A percentile compares a stretch with the other conserved stretches of the same genome.
These are phyloP conservation scores for Brachystomella parvula DNA, from an alignment of 1,140 invertebrate genomes.

Conservation along the genomic window DNA sequence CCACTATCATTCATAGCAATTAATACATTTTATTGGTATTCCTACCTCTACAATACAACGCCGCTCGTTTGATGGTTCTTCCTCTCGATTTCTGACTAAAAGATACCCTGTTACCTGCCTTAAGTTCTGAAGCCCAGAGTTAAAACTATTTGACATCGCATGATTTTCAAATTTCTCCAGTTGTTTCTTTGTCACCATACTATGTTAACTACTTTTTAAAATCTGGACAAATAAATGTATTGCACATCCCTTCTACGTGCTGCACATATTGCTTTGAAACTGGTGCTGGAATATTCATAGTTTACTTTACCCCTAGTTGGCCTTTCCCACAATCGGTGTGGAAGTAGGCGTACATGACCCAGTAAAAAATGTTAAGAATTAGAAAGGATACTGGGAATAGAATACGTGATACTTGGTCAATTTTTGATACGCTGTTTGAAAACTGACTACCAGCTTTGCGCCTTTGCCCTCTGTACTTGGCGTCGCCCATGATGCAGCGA, in stretches of 20 bases:
- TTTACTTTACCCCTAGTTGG: not conserved
- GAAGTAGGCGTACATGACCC: conserved; percentile 20
- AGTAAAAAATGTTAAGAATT: conserved; percentile 20
- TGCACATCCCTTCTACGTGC: too few relatives aligned
- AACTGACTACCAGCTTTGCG: conserved; percentile 44
- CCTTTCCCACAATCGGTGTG: conserved; percentile 18
- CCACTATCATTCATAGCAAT: conserved; percentile 66
- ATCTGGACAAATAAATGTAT: too few relatives aligned
- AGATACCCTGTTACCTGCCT: too few relatives aligned
- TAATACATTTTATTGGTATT: conserved; percentile 71
- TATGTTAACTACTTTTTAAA: too few relatives aligned
- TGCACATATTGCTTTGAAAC: too few relatives aligned
- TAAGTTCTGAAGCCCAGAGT: too few relatives aligned
- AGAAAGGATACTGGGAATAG: conserved; percentile 67
- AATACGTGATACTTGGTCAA: conserved; percentile 73
- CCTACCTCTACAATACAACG: conserved; percentile 53
- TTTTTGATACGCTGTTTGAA: conserved; percentile 74
- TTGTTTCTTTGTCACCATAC: too few relatives aligned
- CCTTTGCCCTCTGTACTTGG: conserved; percentile 60
- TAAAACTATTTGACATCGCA: too few relatives aligned
- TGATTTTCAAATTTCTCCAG: too few relatives aligned
- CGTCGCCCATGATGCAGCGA: conserved; percentile 69
- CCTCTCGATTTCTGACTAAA: too few relatives aligned
- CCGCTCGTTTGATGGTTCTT: conserved; percentile 1
- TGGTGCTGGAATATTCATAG: conserved; percentile 7